A percentile compares a stretch with the other conserved stretches of the same genome.
Evolutionary conservation across 2,797 vertebrate species (phyloP).

Genomic region (Epinephelus awoara): DNA sequence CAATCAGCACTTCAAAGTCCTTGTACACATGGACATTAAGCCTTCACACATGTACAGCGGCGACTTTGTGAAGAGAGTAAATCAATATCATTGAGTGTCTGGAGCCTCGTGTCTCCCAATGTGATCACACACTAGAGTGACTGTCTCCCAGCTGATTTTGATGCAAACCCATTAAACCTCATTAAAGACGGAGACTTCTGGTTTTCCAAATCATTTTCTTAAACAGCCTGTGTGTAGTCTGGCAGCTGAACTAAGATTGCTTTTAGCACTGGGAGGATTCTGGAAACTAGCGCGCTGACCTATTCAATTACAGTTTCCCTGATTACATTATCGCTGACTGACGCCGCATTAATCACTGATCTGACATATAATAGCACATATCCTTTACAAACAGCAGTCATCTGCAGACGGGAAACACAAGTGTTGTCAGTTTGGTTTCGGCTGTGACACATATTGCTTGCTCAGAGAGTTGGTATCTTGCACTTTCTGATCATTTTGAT

Average conservation of each 20-base stretch:
- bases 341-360: slow-evolving; percentile 47
- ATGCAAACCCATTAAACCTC: slow-evolving; percentile 33
- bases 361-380: slow-evolving; percentile 41
- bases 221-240: slow-evolving; percentile 24
- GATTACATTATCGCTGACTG: slow-evolving; percentile 42
- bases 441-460: slow-evolving; percentile 14
- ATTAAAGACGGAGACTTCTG: slow-evolving; percentile 32
- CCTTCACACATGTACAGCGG: slow-evolving; percentile 53
- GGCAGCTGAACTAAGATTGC: slow-evolving; percentile 19
- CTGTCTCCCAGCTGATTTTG: slow-evolving; percentile 36
- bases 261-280: slow-evolving; percentile 31
- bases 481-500: background rate
- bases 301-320: slow-evolving; percentile 34
- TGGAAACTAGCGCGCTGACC: slow-evolving; percentile 34
- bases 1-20: slow-evolving; percentile 57
- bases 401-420: slow-evolving; percentile 16
- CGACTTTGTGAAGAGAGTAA: slow-evolving; percentile 52
- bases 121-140: slow-evolving; percentile 46
- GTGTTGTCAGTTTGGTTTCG: slow-evolving; percentile 17
- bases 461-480: background rate
- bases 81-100: slow-evolving; percentile 71
- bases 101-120: slow-evolving; percentile 47
- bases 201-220: slow-evolving; percentile 21
- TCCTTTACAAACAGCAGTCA: slow-evolving; percentile 42
- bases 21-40: slow-evolving; percentile 64